Base-by-base conservation (phyloP, 2,797 vertebrate genomes). In the Adelosebastes latens region DNA sequence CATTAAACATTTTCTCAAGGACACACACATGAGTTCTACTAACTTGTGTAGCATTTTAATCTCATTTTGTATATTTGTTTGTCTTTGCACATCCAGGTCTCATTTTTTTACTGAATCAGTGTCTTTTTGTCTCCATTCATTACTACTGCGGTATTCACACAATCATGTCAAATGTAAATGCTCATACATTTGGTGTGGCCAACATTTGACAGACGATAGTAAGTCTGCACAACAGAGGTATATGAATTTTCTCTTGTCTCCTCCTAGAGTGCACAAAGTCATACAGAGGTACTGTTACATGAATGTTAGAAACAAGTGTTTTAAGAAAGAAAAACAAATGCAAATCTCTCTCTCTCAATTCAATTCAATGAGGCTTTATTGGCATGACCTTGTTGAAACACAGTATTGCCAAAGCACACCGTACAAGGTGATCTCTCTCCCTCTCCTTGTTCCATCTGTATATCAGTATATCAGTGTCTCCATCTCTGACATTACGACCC, bases 391-490 rank as follows among this genome's bases (percentile, higher is more conserved):
- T 8, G 42, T 46, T 18, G 0, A 46, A 46, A 46, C 16, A 18
- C 42, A 46, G 42, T 18, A 46, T 18, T 46, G 42, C 42, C 16
- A 46, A 46, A 46, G 42, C 42, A 18, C 0, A 18, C 42, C 16
- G 42, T 46, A 46, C 42, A 46, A 46, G 42, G 0, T 46, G 42
- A 46, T 46, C 36, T 39, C 5, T 31, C 11, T 24, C 2, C 27
- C 10, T 42, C 20, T 25, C 42, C 36, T 8, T 55, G 8, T 63
- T 62, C 69, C 42, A 25, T 22, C 20, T 74, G 52, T 69, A 42
- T 75, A 86, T 86, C 82, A 83, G 52, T 68, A 39, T 77, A 86
- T 86, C 82, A 84, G 73, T 68, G 56, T 75, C 81, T 83, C 72
- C 74, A 86, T 82, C 84, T 75, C 34, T 85, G 67, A 83, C 80